Conservation (phyloP, 35 echinoderm and acorn worm genomes). For the Lytechinus variegatus region DNA sequence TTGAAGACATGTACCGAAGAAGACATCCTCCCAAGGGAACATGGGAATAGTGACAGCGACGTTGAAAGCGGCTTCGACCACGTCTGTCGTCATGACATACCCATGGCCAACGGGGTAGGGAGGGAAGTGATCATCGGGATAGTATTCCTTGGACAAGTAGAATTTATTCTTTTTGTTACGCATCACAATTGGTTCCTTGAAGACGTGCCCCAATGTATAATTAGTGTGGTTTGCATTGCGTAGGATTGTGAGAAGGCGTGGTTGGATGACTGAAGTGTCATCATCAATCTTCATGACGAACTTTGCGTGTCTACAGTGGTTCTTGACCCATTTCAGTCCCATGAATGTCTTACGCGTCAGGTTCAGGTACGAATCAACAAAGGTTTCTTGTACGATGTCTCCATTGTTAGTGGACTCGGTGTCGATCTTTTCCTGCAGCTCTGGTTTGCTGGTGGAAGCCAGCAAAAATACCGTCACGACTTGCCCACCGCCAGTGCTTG, state of each 20-base stretch:
- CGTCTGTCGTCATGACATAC: slow-evolving; percentile 66
- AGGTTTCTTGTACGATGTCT: slow-evolving; percentile 62
- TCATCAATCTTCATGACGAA: slow-evolving; percentile 75
- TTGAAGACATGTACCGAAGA: slow-evolving; percentile 53
- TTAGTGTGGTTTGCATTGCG: slow-evolving; percentile 13
- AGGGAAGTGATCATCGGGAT: slow-evolving; percentile 53
- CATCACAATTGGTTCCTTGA: slow-evolving; percentile 25
- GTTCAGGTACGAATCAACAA: slow-evolving; percentile 61
- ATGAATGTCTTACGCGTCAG: slow-evolving; percentile 68
- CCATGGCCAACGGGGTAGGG: slow-evolving; percentile 46
- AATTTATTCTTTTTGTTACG: slow-evolving; percentile 48
- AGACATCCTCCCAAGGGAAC: slow-evolving; percentile 81
- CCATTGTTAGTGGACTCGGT: slow-evolving; percentile 38
- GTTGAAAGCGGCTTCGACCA: slow-evolving; percentile 47
- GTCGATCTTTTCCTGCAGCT: slow-evolving; percentile 29
- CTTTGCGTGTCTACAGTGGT: slow-evolving; percentile 57
- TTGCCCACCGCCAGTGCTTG: not conserved
- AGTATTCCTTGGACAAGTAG: slow-evolving; percentile 48
- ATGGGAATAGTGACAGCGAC: slow-evolving; percentile 33
- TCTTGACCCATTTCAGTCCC: slow-evolving; percentile 67
- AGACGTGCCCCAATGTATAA: slow-evolving; percentile 38
- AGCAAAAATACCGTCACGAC: slow-evolving; percentile 60
- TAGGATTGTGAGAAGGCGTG: slow-evolving; percentile 53
- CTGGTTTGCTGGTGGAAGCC: not conserved
- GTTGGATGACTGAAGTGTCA: slow-evolving; percentile 58